Conservation (phyloP, 2,888 invertebrate species). For the Nasonovia ribisnigri region DNA sequence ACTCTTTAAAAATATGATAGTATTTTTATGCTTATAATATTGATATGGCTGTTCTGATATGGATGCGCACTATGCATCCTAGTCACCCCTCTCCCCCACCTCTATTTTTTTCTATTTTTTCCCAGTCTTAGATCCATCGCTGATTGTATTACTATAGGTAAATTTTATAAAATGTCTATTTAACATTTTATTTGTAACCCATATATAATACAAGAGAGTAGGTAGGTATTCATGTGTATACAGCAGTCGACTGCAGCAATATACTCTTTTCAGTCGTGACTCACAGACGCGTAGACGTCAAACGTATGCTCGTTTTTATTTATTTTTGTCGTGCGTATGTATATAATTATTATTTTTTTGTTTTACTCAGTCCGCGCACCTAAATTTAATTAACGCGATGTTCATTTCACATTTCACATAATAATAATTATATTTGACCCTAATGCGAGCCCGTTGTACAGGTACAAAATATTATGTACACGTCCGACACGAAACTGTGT, state of each 20-base stretch:
- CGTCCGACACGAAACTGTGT: background rate
- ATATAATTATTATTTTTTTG: background rate
- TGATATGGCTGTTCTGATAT: background rate
- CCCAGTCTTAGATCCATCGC: background rate
- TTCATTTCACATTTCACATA: background rate
- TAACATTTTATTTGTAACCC: background rate
- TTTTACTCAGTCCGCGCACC: background rate
- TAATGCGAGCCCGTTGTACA: background rate
- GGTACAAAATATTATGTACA: background rate
- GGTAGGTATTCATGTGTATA: background rate
- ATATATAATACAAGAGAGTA: background rate
- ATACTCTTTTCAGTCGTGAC: background rate
- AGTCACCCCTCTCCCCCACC: background rate
- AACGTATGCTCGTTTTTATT: background rate
- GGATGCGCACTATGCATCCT: background rate
- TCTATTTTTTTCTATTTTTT: background rate
- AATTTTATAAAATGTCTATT: background rate
- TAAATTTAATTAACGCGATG: slow-evolving; percentile 7
- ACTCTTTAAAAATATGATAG: background rate
- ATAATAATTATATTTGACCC: slow-evolving; percentile 17
- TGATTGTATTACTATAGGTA: background rate
- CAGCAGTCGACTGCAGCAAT: background rate
- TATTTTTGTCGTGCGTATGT: background rate
- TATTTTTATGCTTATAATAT: background rate
- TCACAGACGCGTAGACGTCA: background rate